Evolutionary conservation across 2,888 invertebrate genomes (phyloP), one percentile per base, ranked within the genome.

Genomic region (Malthinus seriepunctatus): DNA sequence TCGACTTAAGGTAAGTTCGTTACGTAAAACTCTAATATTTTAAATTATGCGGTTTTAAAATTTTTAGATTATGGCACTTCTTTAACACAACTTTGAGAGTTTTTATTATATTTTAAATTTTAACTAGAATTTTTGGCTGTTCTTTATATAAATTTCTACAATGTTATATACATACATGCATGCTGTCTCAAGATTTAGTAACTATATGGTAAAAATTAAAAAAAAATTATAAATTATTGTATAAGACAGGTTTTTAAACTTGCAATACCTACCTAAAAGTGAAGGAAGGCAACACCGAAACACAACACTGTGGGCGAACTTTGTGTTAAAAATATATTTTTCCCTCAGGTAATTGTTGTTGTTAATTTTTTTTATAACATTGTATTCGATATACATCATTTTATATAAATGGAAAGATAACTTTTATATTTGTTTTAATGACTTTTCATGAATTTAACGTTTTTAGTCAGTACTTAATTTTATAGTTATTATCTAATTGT

Each of bases 181-280:
- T 44, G 51, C 34, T 50, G 34, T 56, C 14, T 53, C 54, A 32
- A 59, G 54, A 54, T 48, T 57, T 59, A 45, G 48, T 51, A 23
- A 52, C 42, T 59, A 38, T n/a, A 42, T 42, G 39, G 39, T 38
- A 42, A 23, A 23, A 42, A 42, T 42, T 42, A 15, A 15, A 37
- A 42, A 42, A 42, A 23, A 23, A 23, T 23, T 23, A 23, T 42
- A 42, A 42, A 42, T 42, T 42, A 10, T 15, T 39, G 46, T 54
- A 11, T 54, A 34, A 46, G 52, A 51, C 61, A 48, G 56, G 66
- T 67, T 68, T 66, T 67, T 68, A 65, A 65, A 62, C 66, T 64
- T 65, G 23, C 23, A 3, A 67, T 67, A 68, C n/a, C n/a, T 68
- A 67, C 68, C 67, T 50, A 3, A 23, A 2, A 23, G 23, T 23